Evolutionary conservation across 1,140 invertebrate genomes (phyloP), one percentile per base, ranked within the genome.

Genomic region (Drosophila kurseongensis): DNA sequence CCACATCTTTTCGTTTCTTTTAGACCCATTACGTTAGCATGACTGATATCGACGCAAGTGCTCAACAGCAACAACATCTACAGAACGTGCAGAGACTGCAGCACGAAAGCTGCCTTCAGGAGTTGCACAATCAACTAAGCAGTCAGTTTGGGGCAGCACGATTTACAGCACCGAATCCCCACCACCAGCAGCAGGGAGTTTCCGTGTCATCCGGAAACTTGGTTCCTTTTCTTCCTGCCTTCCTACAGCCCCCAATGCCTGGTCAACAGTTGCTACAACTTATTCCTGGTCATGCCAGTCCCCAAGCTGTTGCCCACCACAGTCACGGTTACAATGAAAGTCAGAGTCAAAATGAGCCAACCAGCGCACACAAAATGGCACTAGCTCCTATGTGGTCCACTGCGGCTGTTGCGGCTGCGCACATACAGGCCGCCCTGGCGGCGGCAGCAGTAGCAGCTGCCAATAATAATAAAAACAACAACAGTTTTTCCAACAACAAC

Each of bases 371-470:
- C 32, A 90, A 85, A 59, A 50, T 75, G 38, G 27, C 80, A 7
- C 50, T 90, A 54, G 80, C 90, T 36, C 77, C 91, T 1, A 89
- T 92, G 69, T 92, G 91, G 91, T 83, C 90, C 2, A 78, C 78
- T 38, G 82, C 85, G n/a, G 86, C 91, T 3, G 84, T 91, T 10
- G 88, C 86, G 35, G 88, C 91, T 23, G 91, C 91, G 7, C 91
- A 92, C 32, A 86, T 92, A 14, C 91, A 92, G 65, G 91, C 86
- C 5, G 90, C 91, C 14, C 62, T 92, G 18, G 91, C 90, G 3
- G 91, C 80, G 12, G 91, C 91, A 5, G 90, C 91, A 1, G 82
- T 79, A n/a, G 91, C 75, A 0, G 77, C 80, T 8, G 74, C 67
- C 10, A 81, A 50, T 16, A 86, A 52, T 44, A 90, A 63, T 44